phyloP scores from a whole-genome alignment of 2,888 invertebrate genomes.

The Cecidostiba fungosa region DNA sequence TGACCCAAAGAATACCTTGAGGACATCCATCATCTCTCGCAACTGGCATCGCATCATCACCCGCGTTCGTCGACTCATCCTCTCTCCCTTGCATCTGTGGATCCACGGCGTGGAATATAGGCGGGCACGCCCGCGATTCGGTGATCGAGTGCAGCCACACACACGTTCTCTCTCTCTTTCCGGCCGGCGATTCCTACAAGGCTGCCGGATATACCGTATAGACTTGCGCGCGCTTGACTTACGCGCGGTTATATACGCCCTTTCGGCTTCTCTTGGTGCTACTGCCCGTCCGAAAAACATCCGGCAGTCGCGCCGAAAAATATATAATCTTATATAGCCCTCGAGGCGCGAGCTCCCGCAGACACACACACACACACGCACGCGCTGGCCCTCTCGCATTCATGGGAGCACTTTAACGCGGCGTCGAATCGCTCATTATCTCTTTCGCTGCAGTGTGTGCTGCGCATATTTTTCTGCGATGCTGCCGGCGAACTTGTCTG shows the following conservation, averaged over 20 bases:
- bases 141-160: constrained; percentile 71
- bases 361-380: background rate
- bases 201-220: constrained; percentile 21
- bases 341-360: constrained; percentile 45
- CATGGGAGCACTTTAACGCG: constrained; percentile 54
- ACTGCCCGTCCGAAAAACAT: constrained; percentile 63
- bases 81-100: background rate
- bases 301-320: constrained; percentile 33
- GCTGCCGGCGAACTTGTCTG: constrained; percentile 27
- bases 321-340: constrained; percentile 48
- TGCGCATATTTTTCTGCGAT: constrained; percentile 26
- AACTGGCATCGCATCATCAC: too few relatives aligned
- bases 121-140: constrained; percentile 69
- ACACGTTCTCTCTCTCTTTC: constrained; percentile 43
- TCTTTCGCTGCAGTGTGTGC: constrained; percentile 41
- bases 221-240: constrained; percentile 6
- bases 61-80: background rate
- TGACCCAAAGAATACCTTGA: too few relatives aligned
- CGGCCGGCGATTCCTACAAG: constrained; percentile 11
- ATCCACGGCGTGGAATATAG: constrained; percentile 37
- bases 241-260: constrained; percentile 15
- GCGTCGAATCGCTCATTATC: constrained; percentile 61
- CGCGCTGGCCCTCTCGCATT: constrained; percentile 1
- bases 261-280: constrained; percentile 49
- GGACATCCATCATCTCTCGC: background rate